Percentiles rank a stretch among this genome's conserved stretches.
Conservation (phyloP, 2,113 vertebrate genomes). For the Syngnathus typhle region DNA sequence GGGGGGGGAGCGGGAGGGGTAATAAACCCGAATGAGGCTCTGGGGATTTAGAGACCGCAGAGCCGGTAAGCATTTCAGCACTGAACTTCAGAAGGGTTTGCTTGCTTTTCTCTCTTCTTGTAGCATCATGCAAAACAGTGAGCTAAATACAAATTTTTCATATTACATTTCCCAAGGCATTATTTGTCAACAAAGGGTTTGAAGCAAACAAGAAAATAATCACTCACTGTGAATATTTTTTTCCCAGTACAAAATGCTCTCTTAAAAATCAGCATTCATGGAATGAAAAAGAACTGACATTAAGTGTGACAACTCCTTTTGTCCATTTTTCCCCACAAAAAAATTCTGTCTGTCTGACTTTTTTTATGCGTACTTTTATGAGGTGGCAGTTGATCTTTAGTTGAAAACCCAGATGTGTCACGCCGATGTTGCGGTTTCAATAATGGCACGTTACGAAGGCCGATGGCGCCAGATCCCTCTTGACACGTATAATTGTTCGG, state of each 20-base stretch:
- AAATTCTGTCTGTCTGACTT: too few species aligned
- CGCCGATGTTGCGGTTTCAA: slow-evolving; percentile 50
- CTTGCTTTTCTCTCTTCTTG: slow-evolving; percentile 16
- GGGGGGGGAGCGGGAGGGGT: slow-evolving; percentile 18
- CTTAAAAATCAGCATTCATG: too few species aligned
- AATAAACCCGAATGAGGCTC: slow-evolving; percentile 51
- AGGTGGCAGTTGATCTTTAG: slow-evolving; percentile 15
- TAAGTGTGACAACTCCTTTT: too few species aligned
- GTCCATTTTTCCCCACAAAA: too few species aligned
- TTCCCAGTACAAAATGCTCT: too few species aligned
- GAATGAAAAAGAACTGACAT: too few species aligned
- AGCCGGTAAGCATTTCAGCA: slow-evolving; percentile 16
- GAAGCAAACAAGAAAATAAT: too few species aligned
- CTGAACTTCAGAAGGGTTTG: slow-evolving; percentile 11
- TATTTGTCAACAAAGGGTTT: too few species aligned
- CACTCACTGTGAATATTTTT: too few species aligned
- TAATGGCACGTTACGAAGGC: slow-evolving; percentile 61
- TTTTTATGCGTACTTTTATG: slow-evolving; percentile 13
- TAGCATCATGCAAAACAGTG: neutral
- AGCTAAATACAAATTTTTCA: too few species aligned
- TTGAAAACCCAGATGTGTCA: slow-evolving; percentile 14
- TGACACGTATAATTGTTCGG: slow-evolving; percentile 40
- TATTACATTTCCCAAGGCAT: too few species aligned
- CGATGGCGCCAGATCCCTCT: slow-evolving; percentile 55
- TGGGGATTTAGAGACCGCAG: slow-evolving; percentile 43